Base-by-base conservation (phyloP, 2,888 invertebrate genomes). In the Hesperia comma region DNA sequence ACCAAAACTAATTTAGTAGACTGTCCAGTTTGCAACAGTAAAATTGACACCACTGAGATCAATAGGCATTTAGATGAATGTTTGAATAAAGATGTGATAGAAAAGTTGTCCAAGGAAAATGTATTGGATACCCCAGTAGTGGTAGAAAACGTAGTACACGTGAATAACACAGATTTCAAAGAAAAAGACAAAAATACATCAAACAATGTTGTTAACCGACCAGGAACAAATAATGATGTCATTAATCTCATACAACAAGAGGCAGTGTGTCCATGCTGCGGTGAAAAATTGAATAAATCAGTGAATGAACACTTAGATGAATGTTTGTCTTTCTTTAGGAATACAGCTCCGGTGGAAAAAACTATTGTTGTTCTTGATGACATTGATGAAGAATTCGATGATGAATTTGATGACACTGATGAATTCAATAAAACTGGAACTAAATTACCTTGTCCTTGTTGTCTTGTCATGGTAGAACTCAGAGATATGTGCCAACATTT, bases 401-500 rank as follows among this genome's bases (percentile, higher is more conserved):
- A 88, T 73, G 78, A 81, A 53, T 84, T 86, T 62, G 87, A 90
- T 76, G 85, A 92, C 62, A 76, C 83, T 0, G 74, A 81, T 68
- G 84, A 81, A 0, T 79, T 90, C 53, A 94, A 94, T 74, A 85
- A 82, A 0, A 90, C 88, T 0, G 92, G 89, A 5, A 89, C 89
- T 0, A 93, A 90, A 74, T 84, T 82, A 1, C 94, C 94, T 0
- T 95, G 95, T 74, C 95, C 95, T 0, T 93, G 94, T 76, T 95
- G 95, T 75, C 87, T 94, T 75, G 71, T 86, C 70, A 85, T 94
- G 81, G 75, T 95, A 49, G 85, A 90, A 72, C 87, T 91, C 73
- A 74, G 70, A 32, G 83, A 88, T 32, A 95, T 95, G 94, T 94
- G 94, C 76, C 72, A 77, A 1, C 95, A 95, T 86, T 91, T 95